Percentiles rank a stretch among this genome's conserved stretches.
Conservation (phyloP, 1,140 invertebrate species). For the Saccostrea cuccullata region DNA sequence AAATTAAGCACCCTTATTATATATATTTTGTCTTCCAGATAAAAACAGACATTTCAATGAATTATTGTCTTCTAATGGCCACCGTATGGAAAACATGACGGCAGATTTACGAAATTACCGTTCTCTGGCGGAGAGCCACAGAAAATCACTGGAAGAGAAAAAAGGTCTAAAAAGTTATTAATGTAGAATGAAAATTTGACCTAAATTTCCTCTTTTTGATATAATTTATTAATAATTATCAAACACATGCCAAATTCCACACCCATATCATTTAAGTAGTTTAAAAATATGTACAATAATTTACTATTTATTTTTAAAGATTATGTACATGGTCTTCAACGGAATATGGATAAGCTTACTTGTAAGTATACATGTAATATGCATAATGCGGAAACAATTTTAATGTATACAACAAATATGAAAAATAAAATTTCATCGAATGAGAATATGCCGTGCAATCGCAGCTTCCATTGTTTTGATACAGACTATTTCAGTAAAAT, state of each 20-base stretch:
- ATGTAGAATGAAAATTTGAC: not conserved
- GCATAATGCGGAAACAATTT: no score
- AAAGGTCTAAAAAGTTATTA: not conserved
- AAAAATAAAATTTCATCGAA: no score
- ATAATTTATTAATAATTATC: no score
- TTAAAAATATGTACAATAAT: not conserved
- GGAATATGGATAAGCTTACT: not conserved
- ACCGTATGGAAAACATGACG: not conserved
- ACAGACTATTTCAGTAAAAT: no score
- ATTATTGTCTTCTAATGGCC: not conserved
- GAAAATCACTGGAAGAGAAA: not conserved
- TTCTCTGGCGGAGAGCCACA: not conserved
- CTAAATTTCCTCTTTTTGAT: not conserved
- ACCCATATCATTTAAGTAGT: not conserved
- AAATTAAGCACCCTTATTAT: not conserved
- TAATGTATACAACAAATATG: no score
- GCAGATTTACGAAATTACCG: not conserved
- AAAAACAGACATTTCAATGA: conserved; percentile 8
- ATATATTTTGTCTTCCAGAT: not conserved
- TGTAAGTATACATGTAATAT: not conserved
- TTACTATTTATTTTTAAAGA: not conserved
- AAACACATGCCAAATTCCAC: no score
- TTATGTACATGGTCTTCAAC: not conserved
- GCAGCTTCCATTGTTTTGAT: no score
- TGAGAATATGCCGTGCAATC: no score